These are phyloP conservation scores for Podiceps cristatus DNA, from an alignment of 2,113 vertebrate genomes.

Conservation along the genomic window DNA sequence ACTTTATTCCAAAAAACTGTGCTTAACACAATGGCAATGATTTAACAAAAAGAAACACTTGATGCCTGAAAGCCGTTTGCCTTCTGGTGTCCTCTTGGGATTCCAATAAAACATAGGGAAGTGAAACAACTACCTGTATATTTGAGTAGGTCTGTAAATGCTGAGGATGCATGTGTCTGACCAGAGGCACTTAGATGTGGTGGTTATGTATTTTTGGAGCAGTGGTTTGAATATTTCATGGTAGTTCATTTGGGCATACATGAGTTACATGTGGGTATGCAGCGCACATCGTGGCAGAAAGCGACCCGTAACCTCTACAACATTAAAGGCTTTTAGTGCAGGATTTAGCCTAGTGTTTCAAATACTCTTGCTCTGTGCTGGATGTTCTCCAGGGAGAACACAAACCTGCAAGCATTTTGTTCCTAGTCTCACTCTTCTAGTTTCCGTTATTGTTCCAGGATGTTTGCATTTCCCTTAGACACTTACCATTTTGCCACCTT, in stretches of 20 bases:
- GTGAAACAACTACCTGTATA: neutral
- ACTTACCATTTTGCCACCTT: neutral
- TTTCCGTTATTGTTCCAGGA: neutral
- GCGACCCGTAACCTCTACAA: neutral
- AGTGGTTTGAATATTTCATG: constrained; percentile 34
- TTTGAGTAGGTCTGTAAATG: neutral
- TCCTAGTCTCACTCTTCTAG: neutral
- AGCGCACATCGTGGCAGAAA: neutral
- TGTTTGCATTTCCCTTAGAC: neutral
- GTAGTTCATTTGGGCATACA: neutral
- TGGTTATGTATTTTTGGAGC: constrained; percentile 9
- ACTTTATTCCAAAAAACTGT: neutral
- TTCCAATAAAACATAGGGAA: neutral
- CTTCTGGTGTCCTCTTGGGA: neutral
- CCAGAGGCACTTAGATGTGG: neutral
- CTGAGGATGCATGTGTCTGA: neutral
- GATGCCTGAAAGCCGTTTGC: neutral
- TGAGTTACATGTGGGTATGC: neutral
- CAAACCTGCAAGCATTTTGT: neutral
- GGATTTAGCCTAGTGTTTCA: neutral
- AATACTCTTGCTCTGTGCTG: neutral
- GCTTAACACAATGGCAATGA: neutral
- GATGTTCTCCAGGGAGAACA: neutral
- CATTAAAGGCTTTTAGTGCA: neutral
- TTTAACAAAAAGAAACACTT: constrained; percentile 21